These are phyloP conservation scores for Mythimna vitellina DNA, from an alignment of 2,888 invertebrate genomes.

Conservation along the genomic window DNA sequence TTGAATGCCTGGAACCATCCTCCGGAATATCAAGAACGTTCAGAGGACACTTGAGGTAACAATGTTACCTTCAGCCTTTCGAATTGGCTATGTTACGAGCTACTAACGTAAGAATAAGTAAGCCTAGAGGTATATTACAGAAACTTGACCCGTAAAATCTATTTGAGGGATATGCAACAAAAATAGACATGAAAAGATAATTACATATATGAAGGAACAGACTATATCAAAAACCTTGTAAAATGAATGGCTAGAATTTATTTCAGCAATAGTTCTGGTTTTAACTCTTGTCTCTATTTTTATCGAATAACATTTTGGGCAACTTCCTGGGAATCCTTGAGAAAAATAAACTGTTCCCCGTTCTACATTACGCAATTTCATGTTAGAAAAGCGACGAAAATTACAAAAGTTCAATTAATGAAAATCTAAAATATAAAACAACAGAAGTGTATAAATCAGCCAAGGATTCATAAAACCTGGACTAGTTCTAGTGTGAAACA, in stretches of 20 bases:
- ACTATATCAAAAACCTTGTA: not conserved
- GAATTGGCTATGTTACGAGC: conserved; percentile 66
- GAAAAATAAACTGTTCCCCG: not conserved
- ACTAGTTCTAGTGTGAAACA: conserved; percentile 68
- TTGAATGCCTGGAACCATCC: conserved; percentile 57
- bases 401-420: conserved; percentile 9
- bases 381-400: not conserved
- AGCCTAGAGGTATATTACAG: conserved; percentile 26
- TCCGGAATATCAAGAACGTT: conserved; percentile 71
- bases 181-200: not conserved
- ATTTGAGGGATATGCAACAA: not conserved
- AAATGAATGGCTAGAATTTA: not conserved
- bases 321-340: conserved; percentile 2
- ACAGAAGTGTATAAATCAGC: conserved; percentile 39
- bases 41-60: conserved; percentile 72
- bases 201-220: not conserved
- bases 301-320: not conserved
- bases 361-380: conserved; percentile 14
- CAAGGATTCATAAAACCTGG: conserved; percentile 67
- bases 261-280: not conserved
- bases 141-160: conserved; percentile 11
- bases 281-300: not conserved
- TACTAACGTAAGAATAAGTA: conserved; percentile 51
- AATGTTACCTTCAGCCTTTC: conserved; percentile 70
- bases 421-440: conserved; percentile 37